These are phyloP conservation scores for Otus sunia DNA, from an alignment of 2,113 vertebrate species.

Conservation along the genomic window DNA sequence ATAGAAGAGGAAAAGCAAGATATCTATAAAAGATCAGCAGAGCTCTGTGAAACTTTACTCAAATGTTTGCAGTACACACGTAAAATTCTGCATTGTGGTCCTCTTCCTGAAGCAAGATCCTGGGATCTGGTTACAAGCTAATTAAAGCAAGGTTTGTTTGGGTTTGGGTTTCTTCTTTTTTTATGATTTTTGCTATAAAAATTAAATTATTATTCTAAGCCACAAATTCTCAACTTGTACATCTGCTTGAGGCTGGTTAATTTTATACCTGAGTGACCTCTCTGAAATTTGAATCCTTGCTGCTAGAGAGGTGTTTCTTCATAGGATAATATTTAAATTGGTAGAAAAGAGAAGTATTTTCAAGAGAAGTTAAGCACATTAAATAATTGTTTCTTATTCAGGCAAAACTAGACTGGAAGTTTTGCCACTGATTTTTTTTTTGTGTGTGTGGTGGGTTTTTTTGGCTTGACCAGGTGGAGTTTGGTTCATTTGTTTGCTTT, in stretches of 20 bases:
- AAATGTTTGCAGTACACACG: not conserved
- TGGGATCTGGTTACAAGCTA: not conserved
- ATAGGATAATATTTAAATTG: not conserved
- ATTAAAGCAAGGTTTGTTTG: not conserved
- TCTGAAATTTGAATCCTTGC: not conserved
- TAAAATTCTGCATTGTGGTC: not conserved
- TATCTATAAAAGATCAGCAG: not conserved
- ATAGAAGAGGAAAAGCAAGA: not conserved
- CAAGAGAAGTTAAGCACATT: not conserved
- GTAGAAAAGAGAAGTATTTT: not conserved
- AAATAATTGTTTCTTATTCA: not conserved
- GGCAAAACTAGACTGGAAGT: not conserved
- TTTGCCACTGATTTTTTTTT: not conserved
- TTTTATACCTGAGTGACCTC: not conserved
- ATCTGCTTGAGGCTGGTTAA: not conserved
- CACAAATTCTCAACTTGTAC: not conserved
- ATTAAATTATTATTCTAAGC: not conserved
- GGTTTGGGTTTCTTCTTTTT: not conserved
- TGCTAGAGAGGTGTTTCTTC: not conserved
- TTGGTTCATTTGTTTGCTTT: not conserved
- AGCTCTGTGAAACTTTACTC: not conserved
- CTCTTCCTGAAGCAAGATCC: not conserved
- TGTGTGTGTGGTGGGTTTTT: not conserved
- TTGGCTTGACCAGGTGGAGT: not conserved
- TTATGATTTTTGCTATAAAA: not conserved